These are phyloP conservation scores for Notiomystis cincta DNA, from an alignment of 2,113 vertebrate genomes.

Conservation along the genomic window DNA sequence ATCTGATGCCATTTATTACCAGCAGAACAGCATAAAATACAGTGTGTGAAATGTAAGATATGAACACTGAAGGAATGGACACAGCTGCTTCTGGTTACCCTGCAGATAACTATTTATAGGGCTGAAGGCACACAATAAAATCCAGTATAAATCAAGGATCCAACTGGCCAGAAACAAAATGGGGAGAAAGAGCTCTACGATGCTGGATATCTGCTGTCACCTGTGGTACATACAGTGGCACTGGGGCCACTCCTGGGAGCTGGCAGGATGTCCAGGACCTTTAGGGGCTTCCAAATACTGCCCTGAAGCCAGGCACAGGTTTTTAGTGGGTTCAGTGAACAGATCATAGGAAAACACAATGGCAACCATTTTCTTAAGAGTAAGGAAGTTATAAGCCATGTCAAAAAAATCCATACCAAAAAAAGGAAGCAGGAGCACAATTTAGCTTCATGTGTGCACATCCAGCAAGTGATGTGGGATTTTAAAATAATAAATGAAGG, in stretches of 20 bases:
- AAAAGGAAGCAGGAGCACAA: neutral
- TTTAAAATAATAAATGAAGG: neutral
- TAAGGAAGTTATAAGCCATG: neutral
- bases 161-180: neutral
- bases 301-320: neutral
- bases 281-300: neutral
- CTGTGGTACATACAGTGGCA: neutral
- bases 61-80: neutral
- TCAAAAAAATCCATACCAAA: neutral
- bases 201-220: neutral
- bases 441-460: neutral
- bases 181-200: neutral
- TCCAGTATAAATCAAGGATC: neutral
- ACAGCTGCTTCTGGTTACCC: neutral
- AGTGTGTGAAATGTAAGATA: neutral
- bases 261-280: neutral
- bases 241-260: neutral
- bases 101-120: neutral
- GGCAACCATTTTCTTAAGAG: neutral
- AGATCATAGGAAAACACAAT: neutral
- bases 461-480: accelerated
- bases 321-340: neutral
- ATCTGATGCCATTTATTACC: neutral
- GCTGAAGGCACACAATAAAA: neutral
- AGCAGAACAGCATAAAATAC: neutral